These are phyloP conservation scores for Magallana ariakensis DNA, from an alignment of 1,140 invertebrate genomes.

Conservation along the genomic window DNA sequence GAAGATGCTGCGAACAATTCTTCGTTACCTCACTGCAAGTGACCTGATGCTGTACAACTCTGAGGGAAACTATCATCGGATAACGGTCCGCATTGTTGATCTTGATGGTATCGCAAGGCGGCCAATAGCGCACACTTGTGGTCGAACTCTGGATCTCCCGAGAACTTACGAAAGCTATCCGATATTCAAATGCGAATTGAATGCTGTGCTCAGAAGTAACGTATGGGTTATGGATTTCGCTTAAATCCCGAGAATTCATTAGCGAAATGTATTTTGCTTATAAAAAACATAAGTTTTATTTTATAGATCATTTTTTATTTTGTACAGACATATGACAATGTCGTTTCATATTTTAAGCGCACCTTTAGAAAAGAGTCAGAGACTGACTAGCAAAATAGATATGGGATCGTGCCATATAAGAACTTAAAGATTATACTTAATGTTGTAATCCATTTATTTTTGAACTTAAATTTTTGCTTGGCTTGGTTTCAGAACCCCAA, in stretches of 20 bases:
- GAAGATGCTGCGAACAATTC: not conserved
- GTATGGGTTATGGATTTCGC: constrained; percentile 52
- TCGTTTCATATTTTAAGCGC: too few species aligned
- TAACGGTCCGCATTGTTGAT: constrained; percentile 33
- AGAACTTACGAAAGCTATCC: constrained; percentile 42
- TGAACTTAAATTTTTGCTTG: too few species aligned
- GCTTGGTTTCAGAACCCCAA: too few species aligned
- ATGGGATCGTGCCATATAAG: too few species aligned
- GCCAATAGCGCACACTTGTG: constrained; percentile 48
- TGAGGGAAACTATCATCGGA: constrained; percentile 40
- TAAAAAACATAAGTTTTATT: too few species aligned
- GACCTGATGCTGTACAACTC: constrained; percentile 44
- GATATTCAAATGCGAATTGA: constrained; percentile 42
- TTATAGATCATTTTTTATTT: too few species aligned
- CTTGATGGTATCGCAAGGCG: constrained; percentile 22
- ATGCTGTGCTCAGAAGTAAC: constrained; percentile 43
- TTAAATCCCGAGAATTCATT: constrained; percentile 1
- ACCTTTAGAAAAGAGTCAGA: not conserved
- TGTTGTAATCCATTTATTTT: too few species aligned
- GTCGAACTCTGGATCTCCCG: constrained; percentile 33
- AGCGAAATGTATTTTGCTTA: too few species aligned
- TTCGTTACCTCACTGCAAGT: constrained; percentile 38
- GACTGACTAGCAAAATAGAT: not conserved
- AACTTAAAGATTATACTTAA: too few species aligned
- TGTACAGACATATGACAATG: too few species aligned